phyloP scores from a whole-genome alignment of 35 echinoderm and acorn worm genomes.

The Holothuria glaberrima region DNA sequence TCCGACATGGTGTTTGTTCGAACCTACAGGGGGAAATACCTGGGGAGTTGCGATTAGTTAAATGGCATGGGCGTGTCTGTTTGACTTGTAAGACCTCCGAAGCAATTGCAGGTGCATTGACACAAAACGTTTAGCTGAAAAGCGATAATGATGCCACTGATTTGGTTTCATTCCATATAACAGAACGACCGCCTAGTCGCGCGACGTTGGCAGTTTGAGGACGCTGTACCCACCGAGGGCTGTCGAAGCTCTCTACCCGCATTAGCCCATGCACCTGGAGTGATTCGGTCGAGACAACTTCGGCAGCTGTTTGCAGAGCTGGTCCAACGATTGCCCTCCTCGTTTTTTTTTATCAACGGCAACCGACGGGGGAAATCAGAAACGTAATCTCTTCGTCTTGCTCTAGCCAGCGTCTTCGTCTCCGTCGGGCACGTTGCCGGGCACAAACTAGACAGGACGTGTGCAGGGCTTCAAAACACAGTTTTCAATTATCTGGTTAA shows the following conservation, averaged over 20 bases:
- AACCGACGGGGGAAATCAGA: slow-evolving; percentile 35
- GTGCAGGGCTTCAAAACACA: slow-evolving; percentile 35
- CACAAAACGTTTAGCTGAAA: slow-evolving; percentile 57
- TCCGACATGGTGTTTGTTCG: slow-evolving; percentile 25
- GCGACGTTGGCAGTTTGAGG: slow-evolving; percentile 46
- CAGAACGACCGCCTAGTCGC: slow-evolving; percentile 10
- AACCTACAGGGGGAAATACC: slow-evolving; percentile 45
- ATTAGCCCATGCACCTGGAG: slow-evolving; percentile 50
- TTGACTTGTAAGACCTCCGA: slow-evolving; percentile 51
- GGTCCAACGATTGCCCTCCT: slow-evolving; percentile 9
- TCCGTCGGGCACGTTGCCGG: slow-evolving; percentile 34
- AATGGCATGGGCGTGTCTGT: slow-evolving; percentile 57
- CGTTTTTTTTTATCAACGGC: slow-evolving; percentile 7
- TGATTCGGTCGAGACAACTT: slow-evolving; percentile 27
- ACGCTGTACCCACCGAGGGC: slow-evolving; percentile 38
- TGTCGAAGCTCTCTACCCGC: not conserved
- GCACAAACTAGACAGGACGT: slow-evolving; percentile 51
- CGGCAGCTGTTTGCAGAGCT: slow-evolving; percentile 56
- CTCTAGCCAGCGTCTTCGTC: slow-evolving; percentile 32
- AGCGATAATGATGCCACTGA: slow-evolving; percentile 33
- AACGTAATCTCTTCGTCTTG: slow-evolving; percentile 52
- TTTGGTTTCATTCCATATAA: slow-evolving; percentile 23
- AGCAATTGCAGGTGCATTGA: slow-evolving; percentile 50
- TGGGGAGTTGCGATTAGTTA: slow-evolving; percentile 55
- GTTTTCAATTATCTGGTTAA: slow-evolving; percentile 60